These are phyloP conservation scores for Dolichomitus sp. DNA, from an alignment of 2,888 invertebrate species.

Conservation along the genomic window DNA sequence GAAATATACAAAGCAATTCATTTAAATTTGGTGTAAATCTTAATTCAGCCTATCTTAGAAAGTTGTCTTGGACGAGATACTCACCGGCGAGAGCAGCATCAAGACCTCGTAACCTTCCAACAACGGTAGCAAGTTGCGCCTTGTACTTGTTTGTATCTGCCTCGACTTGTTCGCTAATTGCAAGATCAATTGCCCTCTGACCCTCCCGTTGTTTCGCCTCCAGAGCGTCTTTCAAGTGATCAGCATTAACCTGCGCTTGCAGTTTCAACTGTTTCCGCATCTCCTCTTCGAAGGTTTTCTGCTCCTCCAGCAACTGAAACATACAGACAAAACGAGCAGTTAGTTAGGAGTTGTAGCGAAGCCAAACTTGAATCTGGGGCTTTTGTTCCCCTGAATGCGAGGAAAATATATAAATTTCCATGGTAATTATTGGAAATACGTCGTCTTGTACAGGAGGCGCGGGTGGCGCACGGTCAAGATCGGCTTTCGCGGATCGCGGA, in stretches of 20 bases:
- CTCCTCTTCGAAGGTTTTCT: constrained; percentile 89
- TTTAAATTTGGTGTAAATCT: background rate
- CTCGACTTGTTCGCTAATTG: constrained; percentile 90
- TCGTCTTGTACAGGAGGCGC: constrained; percentile 1
- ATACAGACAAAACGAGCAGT: constrained; percentile 49
- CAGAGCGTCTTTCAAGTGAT: constrained; percentile 92
- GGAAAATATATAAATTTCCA: constrained; percentile 15
- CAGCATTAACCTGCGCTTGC: constrained; percentile 95
- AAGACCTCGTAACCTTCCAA: constrained; percentile 92
- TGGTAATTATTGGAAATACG: background rate
- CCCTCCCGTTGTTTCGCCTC: constrained; percentile 88
- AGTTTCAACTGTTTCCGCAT: constrained; percentile 93
- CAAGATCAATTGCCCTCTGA: constrained; percentile 86
- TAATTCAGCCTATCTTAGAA: background rate
- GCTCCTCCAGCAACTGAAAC: constrained; percentile 89
- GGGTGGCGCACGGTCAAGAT: constrained; percentile 56
- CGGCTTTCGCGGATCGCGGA: constrained; percentile 59
- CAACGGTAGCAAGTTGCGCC: constrained; percentile 90
- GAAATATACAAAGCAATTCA: background rate
- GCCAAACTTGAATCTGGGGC: background rate
- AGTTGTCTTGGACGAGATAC: constrained; percentile 69
- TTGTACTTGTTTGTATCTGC: constrained; percentile 91
- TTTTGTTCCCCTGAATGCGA: background rate
- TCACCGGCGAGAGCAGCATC: constrained; percentile 92
- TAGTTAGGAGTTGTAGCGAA: background rate